Conservation (phyloP, 2,113 vertebrate species). For the Psammodynastes pulverulentus region DNA sequence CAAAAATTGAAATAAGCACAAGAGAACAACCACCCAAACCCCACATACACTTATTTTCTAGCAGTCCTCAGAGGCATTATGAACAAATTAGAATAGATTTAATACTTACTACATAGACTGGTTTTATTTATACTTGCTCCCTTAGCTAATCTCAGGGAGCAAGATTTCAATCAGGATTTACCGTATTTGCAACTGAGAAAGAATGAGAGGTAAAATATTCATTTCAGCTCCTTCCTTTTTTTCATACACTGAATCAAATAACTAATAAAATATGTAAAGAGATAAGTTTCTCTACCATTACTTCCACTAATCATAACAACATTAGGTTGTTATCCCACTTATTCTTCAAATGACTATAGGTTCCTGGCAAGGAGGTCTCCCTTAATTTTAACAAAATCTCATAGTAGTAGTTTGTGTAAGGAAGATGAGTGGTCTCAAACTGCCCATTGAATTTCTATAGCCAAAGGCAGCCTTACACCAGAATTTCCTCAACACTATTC, state of each 20-base stretch:
- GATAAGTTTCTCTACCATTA: neutral
- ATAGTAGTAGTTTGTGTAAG: neutral
- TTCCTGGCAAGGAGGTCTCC: neutral
- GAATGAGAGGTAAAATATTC: neutral
- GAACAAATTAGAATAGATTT: neutral
- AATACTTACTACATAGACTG: neutral
- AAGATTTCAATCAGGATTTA: neutral
- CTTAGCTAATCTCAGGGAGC: neutral
- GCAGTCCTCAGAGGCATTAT: neutral
- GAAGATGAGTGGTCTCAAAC: neutral
- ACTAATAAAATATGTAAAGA: neutral
- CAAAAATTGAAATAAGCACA: neutral
- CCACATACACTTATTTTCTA: neutral
- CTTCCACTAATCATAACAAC: neutral
- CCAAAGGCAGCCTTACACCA: neutral
- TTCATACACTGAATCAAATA: neutral
- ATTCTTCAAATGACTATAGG: neutral
- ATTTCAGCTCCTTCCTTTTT: neutral
- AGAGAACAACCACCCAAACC: neutral
- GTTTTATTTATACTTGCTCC: neutral
- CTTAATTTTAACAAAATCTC: neutral
- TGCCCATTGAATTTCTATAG: neutral
- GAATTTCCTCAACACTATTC: neutral
- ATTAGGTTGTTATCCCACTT: neutral
- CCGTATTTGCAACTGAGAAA: neutral